Conservation (phyloP, 2,113 vertebrate genomes). For the Lasiurus cinereus region DNA sequence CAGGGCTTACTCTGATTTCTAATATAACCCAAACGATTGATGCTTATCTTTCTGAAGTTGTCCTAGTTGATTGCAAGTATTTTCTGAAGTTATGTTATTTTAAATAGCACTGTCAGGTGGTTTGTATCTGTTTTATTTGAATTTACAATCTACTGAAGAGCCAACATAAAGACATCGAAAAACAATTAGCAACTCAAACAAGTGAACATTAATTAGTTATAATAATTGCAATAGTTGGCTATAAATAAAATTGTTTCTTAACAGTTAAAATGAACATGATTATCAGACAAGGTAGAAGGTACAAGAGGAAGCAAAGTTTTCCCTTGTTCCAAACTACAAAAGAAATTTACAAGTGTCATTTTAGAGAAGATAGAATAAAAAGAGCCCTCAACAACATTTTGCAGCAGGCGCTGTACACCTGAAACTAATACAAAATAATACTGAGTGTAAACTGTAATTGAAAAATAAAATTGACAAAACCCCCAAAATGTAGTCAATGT, state of each 20-base stretch:
- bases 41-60: background rate
- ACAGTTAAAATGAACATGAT: background rate
- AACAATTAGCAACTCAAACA: background rate
- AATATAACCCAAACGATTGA: background rate
- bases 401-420: background rate
- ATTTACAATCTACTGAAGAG: background rate
- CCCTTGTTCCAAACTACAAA: background rate
- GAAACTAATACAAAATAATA: background rate
- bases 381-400: background rate
- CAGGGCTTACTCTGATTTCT: background rate
- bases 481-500: background rate
- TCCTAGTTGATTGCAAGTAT: background rate
- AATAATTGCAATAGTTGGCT: background rate
- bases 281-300: background rate
- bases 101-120: background rate
- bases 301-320: conserved; percentile 8
- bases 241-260: background rate
- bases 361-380: background rate
- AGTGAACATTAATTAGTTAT: background rate
- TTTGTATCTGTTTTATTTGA: background rate
- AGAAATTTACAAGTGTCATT: background rate
- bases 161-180: background rate
- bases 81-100: background rate
- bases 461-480: background rate
- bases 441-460: background rate